Evolutionary conservation across 2,888 invertebrate genomes (phyloP).

Genomic region (Fragum whitleyi): DNA sequence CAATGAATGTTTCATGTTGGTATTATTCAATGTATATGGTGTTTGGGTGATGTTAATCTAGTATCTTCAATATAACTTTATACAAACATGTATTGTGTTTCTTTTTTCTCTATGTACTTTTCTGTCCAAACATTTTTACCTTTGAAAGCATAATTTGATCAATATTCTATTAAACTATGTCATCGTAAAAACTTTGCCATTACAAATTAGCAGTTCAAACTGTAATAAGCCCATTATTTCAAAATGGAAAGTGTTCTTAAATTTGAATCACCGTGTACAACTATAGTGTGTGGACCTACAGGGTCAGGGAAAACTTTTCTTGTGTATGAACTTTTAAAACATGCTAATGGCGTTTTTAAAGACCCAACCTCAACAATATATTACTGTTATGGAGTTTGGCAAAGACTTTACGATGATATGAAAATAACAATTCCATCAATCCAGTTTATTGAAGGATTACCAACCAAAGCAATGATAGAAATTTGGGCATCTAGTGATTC

Average conservation of each 20-base stretch:
- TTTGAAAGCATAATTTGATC: too few relatives aligned
- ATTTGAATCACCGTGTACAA: background rate
- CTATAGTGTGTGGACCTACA: background rate
- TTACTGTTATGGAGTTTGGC: slow-evolving; percentile 34
- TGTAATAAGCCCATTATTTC: background rate
- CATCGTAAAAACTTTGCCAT: background rate
- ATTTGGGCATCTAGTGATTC: slow-evolving; percentile 3
- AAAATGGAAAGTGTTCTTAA: slow-evolving; percentile 20
- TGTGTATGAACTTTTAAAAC: slow-evolving; percentile 9
- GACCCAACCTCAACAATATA: slow-evolving; percentile 24
- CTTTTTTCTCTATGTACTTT: too few relatives aligned
- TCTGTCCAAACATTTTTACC: too few relatives aligned
- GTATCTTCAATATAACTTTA: too few relatives aligned
- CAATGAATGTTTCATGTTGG: too few relatives aligned
- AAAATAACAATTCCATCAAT: slow-evolving; percentile 21
- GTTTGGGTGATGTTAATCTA: too few relatives aligned
- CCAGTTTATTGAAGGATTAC: slow-evolving; percentile 41
- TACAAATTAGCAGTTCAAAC: background rate
- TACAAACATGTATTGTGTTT: too few relatives aligned
- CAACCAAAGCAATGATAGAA: slow-evolving; percentile 27
- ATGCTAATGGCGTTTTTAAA: slow-evolving; percentile 33
- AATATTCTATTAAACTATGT: background rate
- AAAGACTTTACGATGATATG: slow-evolving; percentile 20
- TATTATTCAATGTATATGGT: too few relatives aligned
- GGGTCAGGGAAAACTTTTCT: background rate